These are phyloP conservation scores for Drosophila repleta DNA, from an alignment of 1,140 invertebrate species.

Conservation along the genomic window DNA sequence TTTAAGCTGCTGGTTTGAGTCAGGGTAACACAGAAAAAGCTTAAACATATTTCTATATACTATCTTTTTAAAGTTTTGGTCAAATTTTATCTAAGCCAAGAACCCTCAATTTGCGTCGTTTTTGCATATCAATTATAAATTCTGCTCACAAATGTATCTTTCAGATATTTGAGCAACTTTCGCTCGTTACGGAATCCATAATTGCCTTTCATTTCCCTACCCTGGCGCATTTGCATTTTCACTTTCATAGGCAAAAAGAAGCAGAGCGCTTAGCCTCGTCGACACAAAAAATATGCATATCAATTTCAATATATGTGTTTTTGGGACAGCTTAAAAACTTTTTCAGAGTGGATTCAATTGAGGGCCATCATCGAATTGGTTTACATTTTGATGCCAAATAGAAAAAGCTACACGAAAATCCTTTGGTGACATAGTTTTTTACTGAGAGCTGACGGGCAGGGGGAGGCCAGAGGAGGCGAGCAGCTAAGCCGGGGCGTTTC, in stretches of 20 bases:
- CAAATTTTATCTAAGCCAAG: background rate
- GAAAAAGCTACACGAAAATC: slow-evolving; percentile 38
- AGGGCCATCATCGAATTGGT: slow-evolving; percentile 10
- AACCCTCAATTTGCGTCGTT: background rate
- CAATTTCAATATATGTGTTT: background rate
- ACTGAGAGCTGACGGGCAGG: slow-evolving; percentile 8
- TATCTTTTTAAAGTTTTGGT: too few species aligned
- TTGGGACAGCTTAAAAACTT: slow-evolving; percentile 17
- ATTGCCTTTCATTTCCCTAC: slow-evolving; percentile 9
- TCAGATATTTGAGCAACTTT: slow-evolving; percentile 7
- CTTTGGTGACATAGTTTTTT: slow-evolving; percentile 23
- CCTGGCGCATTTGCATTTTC: slow-evolving; percentile 17
- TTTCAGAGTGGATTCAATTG: slow-evolving; percentile 11
- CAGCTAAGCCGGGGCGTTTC: slow-evolving; percentile 29
- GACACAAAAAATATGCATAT: background rate
- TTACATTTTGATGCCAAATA: slow-evolving; percentile 23
- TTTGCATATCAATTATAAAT: background rate
- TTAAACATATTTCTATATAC: too few species aligned
- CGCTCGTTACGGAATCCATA: slow-evolving; percentile 12
- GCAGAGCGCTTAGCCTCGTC: slow-evolving; percentile 8
- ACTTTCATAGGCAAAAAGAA: slow-evolving; percentile 2
- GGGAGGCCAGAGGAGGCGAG: background rate
- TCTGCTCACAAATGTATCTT: background rate
- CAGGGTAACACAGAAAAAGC: too few species aligned
- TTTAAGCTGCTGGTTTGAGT: too few species aligned